Base-by-base conservation (phyloP, 2,888 invertebrate species). In the Epicampocera succincta region DNA sequence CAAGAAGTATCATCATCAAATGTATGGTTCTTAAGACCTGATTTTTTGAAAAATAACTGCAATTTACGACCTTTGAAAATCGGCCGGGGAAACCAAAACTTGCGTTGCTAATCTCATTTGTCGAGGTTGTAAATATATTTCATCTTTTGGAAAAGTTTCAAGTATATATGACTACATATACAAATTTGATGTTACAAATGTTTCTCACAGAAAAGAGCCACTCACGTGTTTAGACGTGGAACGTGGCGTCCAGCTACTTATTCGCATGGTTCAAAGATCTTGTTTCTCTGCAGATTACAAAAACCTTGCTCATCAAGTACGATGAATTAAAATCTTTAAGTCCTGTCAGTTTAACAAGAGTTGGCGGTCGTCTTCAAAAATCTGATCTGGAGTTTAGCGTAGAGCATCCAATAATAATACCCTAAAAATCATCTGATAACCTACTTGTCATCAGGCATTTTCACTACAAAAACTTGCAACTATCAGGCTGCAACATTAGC, bases 401-500 rank as follows among this genome's bases (percentile, higher is more conserved):
- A 2, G 40, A 42, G 19, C 68, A 76, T 15, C 75, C 68, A 19
- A 52, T 58, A 29, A 76, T 76, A 15, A 29, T 76, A 42, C 68
- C 68, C 0, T n/a, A 76, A 61, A 15, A 12, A 11, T 5, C 74
- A 74, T 15, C 74, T 56, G 1, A 13, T 74, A 48, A 58, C 65
- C 1, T 56, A 65, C 3, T 56, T 1, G 25, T 65, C 0, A 58
- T 74, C 12, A 21, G 46, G 25, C 21, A 76, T 33, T 83, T 80
- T 66, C 84, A 84, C 38, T 1, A 69, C 1, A 79, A 76, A 56
- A 52, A 76, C 84, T 85, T 1, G 84, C 84, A 38, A 78, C 56
- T 2, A 82, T 82, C 46, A 66, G 84, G 3, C 65, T 65, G 6
- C 84, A 83, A 12, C 84, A 84, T 58, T 84, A 83, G 84, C 84